phyloP scores from a whole-genome alignment of 2,797 vertebrate species.

The Orientallactaga sibirica region DNA sequence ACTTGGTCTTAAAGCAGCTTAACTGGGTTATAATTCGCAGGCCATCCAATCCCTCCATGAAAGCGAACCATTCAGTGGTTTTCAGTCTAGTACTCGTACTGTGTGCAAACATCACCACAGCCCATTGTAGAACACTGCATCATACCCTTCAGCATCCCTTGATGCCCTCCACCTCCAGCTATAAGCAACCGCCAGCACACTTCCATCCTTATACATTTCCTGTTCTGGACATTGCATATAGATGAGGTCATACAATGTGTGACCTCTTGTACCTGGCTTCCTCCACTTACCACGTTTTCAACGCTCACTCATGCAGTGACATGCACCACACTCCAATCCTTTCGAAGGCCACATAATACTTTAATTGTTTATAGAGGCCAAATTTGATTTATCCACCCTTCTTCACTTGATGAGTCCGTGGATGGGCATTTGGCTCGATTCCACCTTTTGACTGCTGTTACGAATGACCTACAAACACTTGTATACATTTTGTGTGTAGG shows the following conservation, averaged over 20 bases:
- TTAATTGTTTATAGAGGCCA: neutral
- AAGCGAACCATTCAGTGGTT: neutral
- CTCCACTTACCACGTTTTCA: neutral
- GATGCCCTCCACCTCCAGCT: too few species aligned
- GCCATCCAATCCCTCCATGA: neutral
- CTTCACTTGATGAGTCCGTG: neutral
- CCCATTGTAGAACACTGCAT: neutral
- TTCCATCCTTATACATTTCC: neutral
- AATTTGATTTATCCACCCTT: neutral
- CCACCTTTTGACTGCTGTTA: neutral
- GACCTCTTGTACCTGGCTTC: neutral
- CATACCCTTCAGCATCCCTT: neutral
- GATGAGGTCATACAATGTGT: neutral
- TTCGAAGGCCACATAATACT: neutral
- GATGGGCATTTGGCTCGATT: neutral
- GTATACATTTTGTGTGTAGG: neutral
- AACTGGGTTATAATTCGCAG: slow-evolving; percentile 27
- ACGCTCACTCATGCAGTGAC: neutral
- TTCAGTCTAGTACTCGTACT: neutral
- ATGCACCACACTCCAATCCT: neutral
- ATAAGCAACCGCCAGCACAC: neutral
- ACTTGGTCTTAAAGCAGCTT: neutral
- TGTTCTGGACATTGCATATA: neutral
- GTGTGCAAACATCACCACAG: neutral
- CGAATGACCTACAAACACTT: neutral